Evolutionary conservation across 2,888 invertebrate species (phyloP).

Genomic region (Nymphalis c-album): DNA sequence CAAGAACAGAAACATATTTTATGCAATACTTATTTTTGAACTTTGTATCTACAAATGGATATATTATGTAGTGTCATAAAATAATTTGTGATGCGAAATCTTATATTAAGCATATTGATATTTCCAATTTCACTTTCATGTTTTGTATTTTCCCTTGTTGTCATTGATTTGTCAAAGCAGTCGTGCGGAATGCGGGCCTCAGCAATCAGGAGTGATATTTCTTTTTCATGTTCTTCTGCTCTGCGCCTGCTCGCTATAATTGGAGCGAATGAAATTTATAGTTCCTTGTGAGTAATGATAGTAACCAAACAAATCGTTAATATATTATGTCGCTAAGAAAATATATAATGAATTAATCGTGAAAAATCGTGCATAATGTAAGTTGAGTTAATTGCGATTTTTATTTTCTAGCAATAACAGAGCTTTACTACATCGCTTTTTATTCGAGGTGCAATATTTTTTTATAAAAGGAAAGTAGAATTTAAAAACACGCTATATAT

Average conservation of each 20-base stretch:
- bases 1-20: too few relatives aligned
- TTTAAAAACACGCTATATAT: too few relatives aligned
- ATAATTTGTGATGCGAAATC: neutral
- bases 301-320: neutral
- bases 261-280: constrained; percentile 19
- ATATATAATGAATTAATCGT: too few relatives aligned
- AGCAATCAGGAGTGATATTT: constrained; percentile 30
- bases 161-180: constrained; percentile 23
- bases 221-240: constrained; percentile 31
- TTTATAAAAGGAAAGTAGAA: too few relatives aligned
- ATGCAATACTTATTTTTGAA: too few relatives aligned
- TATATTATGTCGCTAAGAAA: neutral
- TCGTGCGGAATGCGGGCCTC: constrained; percentile 29
- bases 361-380: too few relatives aligned
- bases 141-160: constrained; percentile 18
- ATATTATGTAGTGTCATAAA: too few relatives aligned
- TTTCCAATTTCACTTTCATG: constrained; percentile 16
- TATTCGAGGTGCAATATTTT: too few relatives aligned
- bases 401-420: too few relatives aligned
- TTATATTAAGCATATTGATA: constrained; percentile 1
- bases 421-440: too few relatives aligned
- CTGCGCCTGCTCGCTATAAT: constrained; percentile 12
- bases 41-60: too few relatives aligned
- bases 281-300: constrained; percentile 7
- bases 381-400: too few relatives aligned